Evolutionary conservation across 2,888 invertebrate genomes (phyloP), one percentile per base, ranked within the genome.

Genomic region (Sepioteuthis lessoniana): DNA sequence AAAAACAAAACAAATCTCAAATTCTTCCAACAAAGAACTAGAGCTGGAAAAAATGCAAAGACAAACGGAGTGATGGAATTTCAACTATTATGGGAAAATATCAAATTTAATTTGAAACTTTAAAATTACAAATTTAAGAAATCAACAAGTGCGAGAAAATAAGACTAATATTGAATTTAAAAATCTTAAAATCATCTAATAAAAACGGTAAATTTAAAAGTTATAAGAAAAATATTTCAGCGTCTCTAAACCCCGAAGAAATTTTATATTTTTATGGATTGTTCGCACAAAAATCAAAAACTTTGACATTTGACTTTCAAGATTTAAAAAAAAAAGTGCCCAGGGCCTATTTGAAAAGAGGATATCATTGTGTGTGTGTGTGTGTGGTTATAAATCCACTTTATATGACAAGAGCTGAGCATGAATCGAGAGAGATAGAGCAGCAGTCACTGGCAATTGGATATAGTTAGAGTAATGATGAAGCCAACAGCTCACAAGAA

Each of bases 401-500:
- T 76, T 35, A 16, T 28, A 5, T n/a, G 76, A 76, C 31, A n/a
- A 76, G n/a, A 76, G 76, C 76, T 16, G n/a, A 76, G n/a, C n/a
- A 76, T 76, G 31, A 76, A 76, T n/a, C 31, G 10, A 10, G 31
- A 7, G 28, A 60, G 60, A 76, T n/a, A 76, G n/a, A 76, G 76
- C 76, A 76, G 76, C 76, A 76, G 76, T 76, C 76, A n/a, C 76
- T 76, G 76, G 92, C 92, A 92, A 92, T 92, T 92, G 42, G 42
- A 92, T 46, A 91, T 25, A 42, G 38, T 90, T 91, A 91, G 46
- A 47, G 42, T 8, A 92, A 92, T 42, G 42, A n/a, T 47, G 92
- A 46, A n/a, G 46, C n/a, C 16, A 92, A 76, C 76, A 76, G 76
- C 76, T 76, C 76, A n/a, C 31, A 46, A 21, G 91, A 91, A 1